Evolutionary conservation across 2,797 vertebrate species (phyloP).

Genomic region (Protonibea diacanthus): DNA sequence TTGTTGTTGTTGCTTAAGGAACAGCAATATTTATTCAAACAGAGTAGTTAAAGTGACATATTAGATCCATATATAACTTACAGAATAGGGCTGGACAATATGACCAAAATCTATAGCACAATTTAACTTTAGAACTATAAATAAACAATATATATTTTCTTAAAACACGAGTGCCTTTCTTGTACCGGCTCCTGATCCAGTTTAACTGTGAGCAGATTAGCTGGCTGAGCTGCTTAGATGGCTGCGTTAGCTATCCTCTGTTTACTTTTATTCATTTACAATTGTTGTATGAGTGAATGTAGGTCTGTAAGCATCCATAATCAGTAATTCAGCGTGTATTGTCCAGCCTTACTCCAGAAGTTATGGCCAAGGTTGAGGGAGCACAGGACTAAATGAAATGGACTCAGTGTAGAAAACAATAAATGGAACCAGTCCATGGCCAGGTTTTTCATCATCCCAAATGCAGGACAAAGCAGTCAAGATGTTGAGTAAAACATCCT

Average conservation of each 20-base stretch:
- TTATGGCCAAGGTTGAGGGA: slow-evolving; percentile 52
- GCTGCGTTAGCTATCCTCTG: slow-evolving; percentile 12
- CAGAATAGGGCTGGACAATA: slow-evolving; percentile 68
- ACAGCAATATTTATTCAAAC: slow-evolving; percentile 77
- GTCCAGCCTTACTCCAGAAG: slow-evolving; percentile 63
- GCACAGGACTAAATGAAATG: slow-evolving; percentile 59
- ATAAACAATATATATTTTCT: slow-evolving; percentile 40
- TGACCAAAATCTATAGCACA: slow-evolving; percentile 39
- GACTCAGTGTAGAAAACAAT: slow-evolving; percentile 62
- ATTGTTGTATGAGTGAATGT: slow-evolving; percentile 12
- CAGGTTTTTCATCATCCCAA: slow-evolving; percentile 54
- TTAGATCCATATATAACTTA: slow-evolving; percentile 63
- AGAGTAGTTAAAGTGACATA: slow-evolving; percentile 73
- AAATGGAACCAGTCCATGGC: slow-evolving; percentile 72
- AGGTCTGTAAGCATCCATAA: slow-evolving; percentile 23
- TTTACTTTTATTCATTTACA: slow-evolving; percentile 16
- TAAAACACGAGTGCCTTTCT: background rate
- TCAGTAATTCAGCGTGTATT: slow-evolving; percentile 30
- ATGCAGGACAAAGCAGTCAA: slow-evolving; percentile 58
- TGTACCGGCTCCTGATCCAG: background rate
- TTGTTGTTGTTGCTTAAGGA: slow-evolving; percentile 58
- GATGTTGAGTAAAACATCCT: slow-evolving; percentile 58
- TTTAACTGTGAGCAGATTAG: background rate
- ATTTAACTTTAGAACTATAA: slow-evolving; percentile 31
- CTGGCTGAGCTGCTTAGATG: background rate